Conservation (phyloP, 2,888 invertebrate species). For the Mimas tiliae region DNA sequence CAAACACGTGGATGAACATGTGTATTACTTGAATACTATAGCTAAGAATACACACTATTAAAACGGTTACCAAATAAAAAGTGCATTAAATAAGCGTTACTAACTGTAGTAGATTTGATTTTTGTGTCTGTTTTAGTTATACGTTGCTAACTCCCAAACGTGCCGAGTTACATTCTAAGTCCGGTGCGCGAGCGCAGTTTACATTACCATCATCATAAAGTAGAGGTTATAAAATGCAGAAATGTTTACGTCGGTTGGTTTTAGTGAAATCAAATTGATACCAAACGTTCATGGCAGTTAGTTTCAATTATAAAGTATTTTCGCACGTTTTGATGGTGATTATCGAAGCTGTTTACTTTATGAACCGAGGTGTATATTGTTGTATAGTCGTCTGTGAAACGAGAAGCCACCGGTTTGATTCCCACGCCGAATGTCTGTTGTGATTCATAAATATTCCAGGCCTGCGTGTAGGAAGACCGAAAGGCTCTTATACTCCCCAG, state of each 20-base stretch:
- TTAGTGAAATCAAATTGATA: constrained; percentile 28
- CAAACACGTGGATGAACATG: too few species aligned
- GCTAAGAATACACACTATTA: too few species aligned
- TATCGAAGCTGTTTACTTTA: neutral
- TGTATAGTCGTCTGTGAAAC: too few species aligned
- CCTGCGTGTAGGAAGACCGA: too few species aligned
- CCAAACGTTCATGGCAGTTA: neutral
- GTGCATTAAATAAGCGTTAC: too few species aligned
- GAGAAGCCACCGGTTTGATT: too few species aligned
- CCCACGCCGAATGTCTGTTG: neutral
- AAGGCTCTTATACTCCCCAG: too few species aligned
- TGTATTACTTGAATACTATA: too few species aligned
- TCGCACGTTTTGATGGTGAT: constrained; percentile 1
- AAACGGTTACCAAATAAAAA: too few species aligned
- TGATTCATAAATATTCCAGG: too few species aligned
- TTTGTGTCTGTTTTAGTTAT: neutral
- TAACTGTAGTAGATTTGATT: too few species aligned
- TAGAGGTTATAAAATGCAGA: constrained; percentile 33
- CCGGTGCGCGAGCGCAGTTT: constrained; percentile 31
- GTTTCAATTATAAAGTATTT: neutral
- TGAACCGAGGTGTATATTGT: neutral
- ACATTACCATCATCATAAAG: constrained; percentile 30
- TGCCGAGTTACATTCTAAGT: constrained; percentile 22
- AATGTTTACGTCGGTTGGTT: constrained; percentile 27
- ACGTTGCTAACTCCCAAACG: neutral